Evolutionary conservation across 2,888 invertebrate species (phyloP), one percentile per base, ranked within the genome.

Genomic region (Conops quadrifasciatus): DNA sequence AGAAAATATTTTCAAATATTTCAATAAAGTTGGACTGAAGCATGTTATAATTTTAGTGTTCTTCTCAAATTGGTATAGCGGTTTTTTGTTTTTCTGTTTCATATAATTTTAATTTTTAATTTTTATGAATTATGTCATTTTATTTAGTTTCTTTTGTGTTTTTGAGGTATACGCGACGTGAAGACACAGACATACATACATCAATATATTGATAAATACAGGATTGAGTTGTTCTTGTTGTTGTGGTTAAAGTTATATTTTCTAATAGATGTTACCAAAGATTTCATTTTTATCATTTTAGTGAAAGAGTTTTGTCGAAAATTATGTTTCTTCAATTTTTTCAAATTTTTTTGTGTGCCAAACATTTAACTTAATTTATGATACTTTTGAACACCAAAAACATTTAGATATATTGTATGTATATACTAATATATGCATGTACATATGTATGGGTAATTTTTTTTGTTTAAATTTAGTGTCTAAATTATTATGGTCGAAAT

Each of bases 151-250:
- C 73, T 73, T 67, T 30, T 66, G 21, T 58, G 30, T 67, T 53
- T 77, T 85, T 87, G 87, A 87, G 87, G 87, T 89, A 89, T 89
- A 89, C 88, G 88, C 87, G 88, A 87, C 85, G 81, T 85, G 83
- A 86, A 86, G 86, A 86, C 85, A 86, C 86, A 86, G 84, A 86
- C 83, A 85, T 84, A 84, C 81, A 80, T 80, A 79, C 75, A 79
- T 78, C 74, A 75, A 72, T 77, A 78, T 77, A 71, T 76, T 69
- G 65, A 49, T 60, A 51, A 59, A 60, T 67, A 47, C 58, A 59
- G 24, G 59, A 30, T 59, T 60, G 59, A 9, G 59, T 67, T 51
- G n/a, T 53, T 30, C 30, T 65, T 4, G 49, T 74, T 66, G 58
- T 72, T 76, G 71, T 58, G 15, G 7, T 24, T 58, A 19, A 30